Evolutionary conservation across 1,140 invertebrate genomes (phyloP), one percentile per base, ranked within the genome.

Genomic region (Melipona quadrifasciata): DNA sequence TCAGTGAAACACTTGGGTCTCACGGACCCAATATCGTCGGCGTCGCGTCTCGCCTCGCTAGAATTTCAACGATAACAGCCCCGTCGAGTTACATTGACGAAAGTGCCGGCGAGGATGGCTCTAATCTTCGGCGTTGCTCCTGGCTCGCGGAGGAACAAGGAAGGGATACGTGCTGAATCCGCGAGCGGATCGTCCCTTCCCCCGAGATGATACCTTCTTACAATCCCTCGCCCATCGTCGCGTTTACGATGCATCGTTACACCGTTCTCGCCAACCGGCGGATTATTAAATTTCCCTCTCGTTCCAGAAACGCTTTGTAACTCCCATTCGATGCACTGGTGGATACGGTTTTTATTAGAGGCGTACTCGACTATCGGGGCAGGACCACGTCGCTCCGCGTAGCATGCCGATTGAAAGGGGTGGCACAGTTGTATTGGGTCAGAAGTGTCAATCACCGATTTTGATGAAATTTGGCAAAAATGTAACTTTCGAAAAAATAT

Each of bases 51-150:
- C 14, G 67, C 86, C 78, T 58, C 65, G 27, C 16, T 67, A 64
- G 70, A 86, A 89, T 89, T 89, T 76, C 76, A 47, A 89, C 67
- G 87, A 84, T 89, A 89, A 89, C 85, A 53, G 61, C 47, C 64
- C 53, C 64, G 27, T 14, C 57, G 65, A 82, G 76, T 61, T 89
- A 83, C 68, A 86, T 64, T 51, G 72, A 64, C 71, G 73, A 68
- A 78, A 80, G 64, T 61, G 68, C 72, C 77, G 64, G 61, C 34
- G 80, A 79, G 65, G 84, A 81, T 72, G 68, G 58, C 21, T n/a
- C 53, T 87, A 89, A 89, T 89, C 85, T 87, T 53, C 58, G 71
- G 77, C 68, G 34, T n/a, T 27, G 11, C 14, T 19, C 74, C 39
- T 8, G 55, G 47, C 24, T 53, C 34, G 64, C 14, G 61, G 8